phyloP scores from a whole-genome alignment of 2,888 invertebrate genomes.

The Drosophila mettleri region DNA sequence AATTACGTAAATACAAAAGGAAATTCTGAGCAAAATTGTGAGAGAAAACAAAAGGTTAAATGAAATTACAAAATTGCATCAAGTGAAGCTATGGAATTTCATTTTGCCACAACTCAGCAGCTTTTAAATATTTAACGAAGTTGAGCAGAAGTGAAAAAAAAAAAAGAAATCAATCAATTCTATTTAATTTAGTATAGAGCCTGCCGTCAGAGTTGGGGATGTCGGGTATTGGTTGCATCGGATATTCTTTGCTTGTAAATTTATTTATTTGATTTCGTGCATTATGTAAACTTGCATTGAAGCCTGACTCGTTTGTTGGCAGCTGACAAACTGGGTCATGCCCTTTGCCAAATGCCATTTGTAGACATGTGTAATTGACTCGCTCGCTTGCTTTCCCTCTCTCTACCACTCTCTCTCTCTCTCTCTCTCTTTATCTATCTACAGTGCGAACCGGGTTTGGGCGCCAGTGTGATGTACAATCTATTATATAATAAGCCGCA shows the following conservation, averaged over 20 bases:
- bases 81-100: neutral
- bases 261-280: slow-evolving; percentile 10
- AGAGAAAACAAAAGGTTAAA: neutral
- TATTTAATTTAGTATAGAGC: slow-evolving; percentile 6
- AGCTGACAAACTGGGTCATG: slow-evolving; percentile 52
- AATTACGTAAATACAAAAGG: neutral
- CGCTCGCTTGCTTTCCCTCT: slow-evolving; percentile 12
- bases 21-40: too few relatives aligned
- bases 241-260: slow-evolving; percentile 13
- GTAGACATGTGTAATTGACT: slow-evolving; percentile 48
- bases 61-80: neutral
- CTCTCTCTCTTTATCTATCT: neutral
- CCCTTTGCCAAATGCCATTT: slow-evolving; percentile 48
- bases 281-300: slow-evolving; percentile 42
- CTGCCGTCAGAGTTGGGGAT: neutral
- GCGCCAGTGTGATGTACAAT: slow-evolving; percentile 99
- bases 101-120: neutral
- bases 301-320: slow-evolving; percentile 28
- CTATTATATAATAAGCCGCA: slow-evolving; percentile 97
- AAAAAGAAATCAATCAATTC: slow-evolving; percentile 3
- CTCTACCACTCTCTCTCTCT: slow-evolving; percentile 8
- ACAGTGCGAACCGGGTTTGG: slow-evolving; percentile 99
- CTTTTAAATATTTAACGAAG: neutral
- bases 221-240: slow-evolving; percentile 3
- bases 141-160: neutral